These are phyloP conservation scores for Aethina tumida DNA, from an alignment of 1,140 invertebrate species.

Conservation along the genomic window DNA sequence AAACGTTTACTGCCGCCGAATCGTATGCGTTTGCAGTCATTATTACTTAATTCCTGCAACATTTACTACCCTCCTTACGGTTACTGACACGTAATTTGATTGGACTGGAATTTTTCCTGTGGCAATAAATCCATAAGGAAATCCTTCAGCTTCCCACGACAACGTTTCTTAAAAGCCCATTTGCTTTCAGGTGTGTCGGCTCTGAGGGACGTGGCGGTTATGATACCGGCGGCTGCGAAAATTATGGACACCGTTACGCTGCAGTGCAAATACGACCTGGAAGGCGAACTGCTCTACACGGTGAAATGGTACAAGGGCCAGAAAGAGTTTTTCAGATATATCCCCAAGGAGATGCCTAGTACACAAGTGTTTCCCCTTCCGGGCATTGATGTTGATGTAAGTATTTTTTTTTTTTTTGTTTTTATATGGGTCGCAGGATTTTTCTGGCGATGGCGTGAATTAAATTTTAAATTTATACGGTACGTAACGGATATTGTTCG, in stretches of 20 bases:
- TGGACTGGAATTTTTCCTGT: too few relatives aligned
- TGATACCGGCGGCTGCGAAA: slow-evolving; percentile 9
- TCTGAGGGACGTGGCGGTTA: slow-evolving; percentile 8
- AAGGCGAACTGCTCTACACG: slow-evolving; percentile 62
- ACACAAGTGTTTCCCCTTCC: slow-evolving; percentile 53
- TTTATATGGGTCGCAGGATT: too few relatives aligned
- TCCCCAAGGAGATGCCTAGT: slow-evolving; percentile 60
- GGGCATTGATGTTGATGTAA: slow-evolving; percentile 58
- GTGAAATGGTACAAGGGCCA: slow-evolving; percentile 75
- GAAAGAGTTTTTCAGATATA: slow-evolving; percentile 67
- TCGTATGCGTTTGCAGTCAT: not conserved
- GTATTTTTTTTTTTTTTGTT: too few relatives aligned
- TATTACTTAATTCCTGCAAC: slow-evolving; percentile 3
- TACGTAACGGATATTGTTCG: too few relatives aligned
- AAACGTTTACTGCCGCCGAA: slow-evolving; percentile 4
- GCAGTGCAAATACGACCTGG: slow-evolving; percentile 69
- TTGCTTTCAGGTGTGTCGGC: slow-evolving; percentile 9
- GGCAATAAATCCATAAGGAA: slow-evolving; percentile 2
- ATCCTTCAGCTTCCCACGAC: too few relatives aligned
- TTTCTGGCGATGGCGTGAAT: too few relatives aligned
- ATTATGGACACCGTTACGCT: slow-evolving; percentile 48
- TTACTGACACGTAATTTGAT: too few relatives aligned
- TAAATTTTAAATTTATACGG: too few relatives aligned
- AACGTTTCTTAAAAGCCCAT: too few relatives aligned
- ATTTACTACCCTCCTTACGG: slow-evolving; percentile 2